Base-by-base conservation (phyloP, 1,140 invertebrate species). In the Sweltsa coloradensis region DNA sequence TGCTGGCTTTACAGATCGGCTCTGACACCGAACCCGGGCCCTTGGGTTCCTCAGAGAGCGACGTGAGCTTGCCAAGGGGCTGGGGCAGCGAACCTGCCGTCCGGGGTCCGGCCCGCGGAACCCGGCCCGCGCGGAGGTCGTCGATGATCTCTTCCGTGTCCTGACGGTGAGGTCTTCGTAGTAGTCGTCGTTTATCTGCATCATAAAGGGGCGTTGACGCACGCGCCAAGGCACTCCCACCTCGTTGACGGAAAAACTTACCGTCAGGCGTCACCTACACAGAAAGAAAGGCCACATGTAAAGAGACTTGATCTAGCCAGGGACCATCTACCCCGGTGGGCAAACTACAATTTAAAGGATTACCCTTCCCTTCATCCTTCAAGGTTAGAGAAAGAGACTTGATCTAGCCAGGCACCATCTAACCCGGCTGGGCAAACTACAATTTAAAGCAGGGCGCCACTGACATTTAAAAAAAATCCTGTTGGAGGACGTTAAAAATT, bases 131-230 rank as follows among this genome's bases (percentile, higher is more conserved):
- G 60, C 88, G 94, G 1, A 98, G 66, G 47, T 93, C 85, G 57
- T 83, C 75, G 45, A 99, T 70, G 61, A 99, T 98, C 63, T 85
- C 76, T 55, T 85, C 78, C 16, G 86, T 88, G 64, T 95, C 92
- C 58, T 79, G 18, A 78, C 73, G 18, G 85, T 89, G 50, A 99
- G 75, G 73, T 99, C 96, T 70, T 99, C 96, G 89, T n/a, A 98
- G 68, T 96, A 97, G 69, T 97, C 89, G 70, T 98, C 94, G 67
- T 98, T 97, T 49, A 98, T 80, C 72, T 93, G 89, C 3, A 99
- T 69, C 95, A 99, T 99, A 1, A n/a, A n/a, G 97, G 97, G n/a
- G 95, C 97, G 71, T 99, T 99, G 2, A 97, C 95, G 70, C 97
- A 99, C 23, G 97, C 97, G 25, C 97, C 97, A 18, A 99, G 73